phyloP scores from a whole-genome alignment of 64 coral and sea anemone species.

The Orbicella faveolata region DNA sequence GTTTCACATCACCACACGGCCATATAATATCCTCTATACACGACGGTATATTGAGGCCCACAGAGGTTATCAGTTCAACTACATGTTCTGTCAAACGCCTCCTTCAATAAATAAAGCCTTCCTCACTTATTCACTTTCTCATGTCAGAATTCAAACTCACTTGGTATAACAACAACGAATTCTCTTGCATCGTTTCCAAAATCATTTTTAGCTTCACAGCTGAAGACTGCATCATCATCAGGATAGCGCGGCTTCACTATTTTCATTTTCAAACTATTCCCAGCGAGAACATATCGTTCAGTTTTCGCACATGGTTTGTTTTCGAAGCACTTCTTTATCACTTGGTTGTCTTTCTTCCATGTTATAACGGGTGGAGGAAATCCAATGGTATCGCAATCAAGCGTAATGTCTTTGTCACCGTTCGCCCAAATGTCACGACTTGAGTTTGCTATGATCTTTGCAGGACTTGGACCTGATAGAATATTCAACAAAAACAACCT shows the following conservation, averaged over 20 bases:
- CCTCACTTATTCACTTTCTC: too few relatives aligned
- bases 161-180: background rate
- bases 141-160: background rate
- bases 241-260: background rate
- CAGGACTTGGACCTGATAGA: background rate
- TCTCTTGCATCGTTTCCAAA: background rate
- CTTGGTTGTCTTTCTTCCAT: conserved; percentile 18
- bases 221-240: background rate
- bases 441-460: background rate
- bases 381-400: background rate
- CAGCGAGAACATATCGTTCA: background rate
- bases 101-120: background rate
- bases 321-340: background rate
- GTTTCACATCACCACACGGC: too few relatives aligned
- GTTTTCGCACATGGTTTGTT: background rate
- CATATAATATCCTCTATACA: background rate
- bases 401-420: background rate
- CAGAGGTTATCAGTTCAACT: background rate
- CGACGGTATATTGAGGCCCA: background rate
- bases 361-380: background rate
- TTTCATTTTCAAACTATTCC: background rate
- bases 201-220: conserved; percentile 9
- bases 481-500: background rate
- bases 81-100: background rate
- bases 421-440: background rate